A percentile compares a stretch with the other conserved stretches of the same genome.
Conservation (phyloP, 2,797 vertebrate genomes). For the Lerista edwardsae region DNA sequence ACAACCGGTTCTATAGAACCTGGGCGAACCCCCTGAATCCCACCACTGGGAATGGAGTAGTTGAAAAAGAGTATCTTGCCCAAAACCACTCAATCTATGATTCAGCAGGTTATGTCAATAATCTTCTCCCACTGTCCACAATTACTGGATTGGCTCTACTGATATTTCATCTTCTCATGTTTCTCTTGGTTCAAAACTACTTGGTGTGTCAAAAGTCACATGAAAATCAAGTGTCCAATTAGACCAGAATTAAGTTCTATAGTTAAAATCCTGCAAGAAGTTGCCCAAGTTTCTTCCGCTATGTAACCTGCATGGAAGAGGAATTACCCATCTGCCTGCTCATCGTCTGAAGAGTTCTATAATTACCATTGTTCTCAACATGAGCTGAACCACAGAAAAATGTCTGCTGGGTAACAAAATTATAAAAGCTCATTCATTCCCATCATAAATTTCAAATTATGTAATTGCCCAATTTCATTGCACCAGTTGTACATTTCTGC, state of each 20-base stretch:
- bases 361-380: background rate
- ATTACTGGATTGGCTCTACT: background rate
- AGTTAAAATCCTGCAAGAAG: slow-evolving; percentile 1
- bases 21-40: too few relatives aligned
- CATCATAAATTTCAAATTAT: background rate
- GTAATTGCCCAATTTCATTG: background rate
- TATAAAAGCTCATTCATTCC: slow-evolving; percentile 24
- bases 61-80: background rate
- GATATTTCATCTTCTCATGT: background rate
- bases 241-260: background rate
- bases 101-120: slow-evolving; percentile 2
- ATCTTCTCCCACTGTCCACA: background rate
- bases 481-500: slow-evolving; percentile 21
- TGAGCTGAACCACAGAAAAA: slow-evolving; percentile 18
- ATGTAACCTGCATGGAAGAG: slow-evolving; percentile 26
- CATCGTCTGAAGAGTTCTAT: background rate
- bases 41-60: too few relatives aligned
- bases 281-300: background rate
- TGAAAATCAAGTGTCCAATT: background rate
- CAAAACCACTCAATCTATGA: background rate
- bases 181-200: background rate
- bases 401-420: rapidly evolving
- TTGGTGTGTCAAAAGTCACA: background rate
- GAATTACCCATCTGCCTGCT: background rate
- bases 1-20: too few relatives aligned